Evolutionary conservation across 1,140 invertebrate genomes (phyloP).

Genomic region (Ooceraea biroi): DNA sequence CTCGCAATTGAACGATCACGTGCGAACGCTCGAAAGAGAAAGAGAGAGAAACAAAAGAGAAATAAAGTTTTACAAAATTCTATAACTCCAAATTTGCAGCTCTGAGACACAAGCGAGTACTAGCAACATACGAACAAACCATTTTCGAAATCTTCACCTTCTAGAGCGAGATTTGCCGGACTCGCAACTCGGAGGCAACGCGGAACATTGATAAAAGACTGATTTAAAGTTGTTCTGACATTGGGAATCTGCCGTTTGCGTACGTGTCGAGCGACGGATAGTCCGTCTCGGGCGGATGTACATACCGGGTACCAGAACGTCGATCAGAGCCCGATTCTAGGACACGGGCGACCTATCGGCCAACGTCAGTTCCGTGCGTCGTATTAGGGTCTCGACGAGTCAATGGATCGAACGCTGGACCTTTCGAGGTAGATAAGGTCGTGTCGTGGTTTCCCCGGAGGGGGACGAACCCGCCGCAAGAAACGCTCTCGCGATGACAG

Average conservation of each 20-base stretch:
- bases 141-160: no score
- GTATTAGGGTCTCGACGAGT: slow-evolving; percentile 62
- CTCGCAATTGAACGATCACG: neutral
- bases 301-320: slow-evolving; percentile 43
- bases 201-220: slow-evolving; percentile 20
- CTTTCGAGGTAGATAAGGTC: slow-evolving; percentile 60
- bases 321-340: slow-evolving; percentile 54
- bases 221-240: slow-evolving; percentile 49
- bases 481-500: slow-evolving; percentile 51
- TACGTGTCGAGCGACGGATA: slow-evolving; percentile 47
- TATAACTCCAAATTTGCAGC: no score
- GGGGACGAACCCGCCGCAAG: slow-evolving; percentile 21
- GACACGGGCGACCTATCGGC: slow-evolving; percentile 52
- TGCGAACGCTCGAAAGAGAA: neutral
- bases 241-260: slow-evolving; percentile 30
- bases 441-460: slow-evolving; percentile 41
- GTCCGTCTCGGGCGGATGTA: slow-evolving; percentile 52
- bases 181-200: neutral
- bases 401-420: slow-evolving; percentile 60
- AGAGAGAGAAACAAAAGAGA: no score
- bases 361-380: slow-evolving; percentile 57
- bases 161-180: no score
- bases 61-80: neutral
- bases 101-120: no score
- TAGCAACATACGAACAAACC: no score